These are phyloP conservation scores for Solea solea DNA, from an alignment of 2,113 vertebrate species.

Conservation along the genomic window DNA sequence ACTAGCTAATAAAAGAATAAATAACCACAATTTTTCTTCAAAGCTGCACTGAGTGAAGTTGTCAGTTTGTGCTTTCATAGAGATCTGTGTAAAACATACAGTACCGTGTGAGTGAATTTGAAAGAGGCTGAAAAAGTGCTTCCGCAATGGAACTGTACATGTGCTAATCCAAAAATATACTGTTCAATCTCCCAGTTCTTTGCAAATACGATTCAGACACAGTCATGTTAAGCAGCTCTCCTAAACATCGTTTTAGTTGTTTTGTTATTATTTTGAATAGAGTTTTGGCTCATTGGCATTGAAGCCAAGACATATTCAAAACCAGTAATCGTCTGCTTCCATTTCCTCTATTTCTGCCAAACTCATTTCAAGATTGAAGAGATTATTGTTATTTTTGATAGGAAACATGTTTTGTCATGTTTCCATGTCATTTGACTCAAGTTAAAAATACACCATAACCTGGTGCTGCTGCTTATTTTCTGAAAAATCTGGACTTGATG, in stretches of 20 bases:
- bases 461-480: not conserved
- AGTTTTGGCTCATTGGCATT: not conserved
- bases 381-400: not conserved
- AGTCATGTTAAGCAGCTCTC: not conserved
- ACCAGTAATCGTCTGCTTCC: not conserved
- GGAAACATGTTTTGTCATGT: not conserved
- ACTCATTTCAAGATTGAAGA: not conserved
- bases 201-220: slow-evolving; percentile 15
- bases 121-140: slow-evolving; percentile 35
- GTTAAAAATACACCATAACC: not conserved
- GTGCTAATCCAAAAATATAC: slow-evolving; percentile 50
- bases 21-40: slow-evolving; percentile 28
- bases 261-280: no score
- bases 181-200: slow-evolving; percentile 20
- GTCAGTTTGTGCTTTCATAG: slow-evolving; percentile 63
- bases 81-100: slow-evolving; percentile 28
- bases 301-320: not conserved
- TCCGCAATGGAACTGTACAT: slow-evolving; percentile 38
- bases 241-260: not conserved
- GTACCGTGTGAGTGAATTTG: slow-evolving; percentile 16
- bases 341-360: not conserved
- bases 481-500: slow-evolving; percentile 15
- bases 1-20: slow-evolving; percentile 32
- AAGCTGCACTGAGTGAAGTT: slow-evolving; percentile 28
- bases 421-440: not conserved